Base-by-base conservation (phyloP, 2,113 vertebrate genomes). In the Indri indri region DNA sequence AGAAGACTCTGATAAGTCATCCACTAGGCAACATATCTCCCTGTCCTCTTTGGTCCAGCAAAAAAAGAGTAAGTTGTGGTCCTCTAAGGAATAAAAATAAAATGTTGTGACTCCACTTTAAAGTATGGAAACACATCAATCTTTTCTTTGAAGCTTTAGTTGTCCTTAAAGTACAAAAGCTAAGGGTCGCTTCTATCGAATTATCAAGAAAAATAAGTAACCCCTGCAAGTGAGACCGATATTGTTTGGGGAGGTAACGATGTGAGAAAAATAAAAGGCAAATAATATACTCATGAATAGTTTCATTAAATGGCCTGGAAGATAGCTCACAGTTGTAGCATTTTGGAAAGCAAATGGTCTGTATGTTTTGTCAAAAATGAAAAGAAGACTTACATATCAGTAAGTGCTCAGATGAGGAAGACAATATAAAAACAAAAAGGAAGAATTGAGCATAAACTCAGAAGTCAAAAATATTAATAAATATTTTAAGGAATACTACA, bases 61-160 rank as follows among this genome's bases (percentile, higher is more conserved):
- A 50, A 65, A 54, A 83, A 61, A 86, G 30, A 87, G n/a, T 11
- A 89, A 71, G 70, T 66, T 30, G 7, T 37, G 13, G 13, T 47
- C 16, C 34, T 47, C 42, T 50, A 54, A 90, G 86, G 23, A 66
- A 25, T 76, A 91, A 91, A 91, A 83, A 54, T 70, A 82, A 93
- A 88, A 88, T 83, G 7, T 42, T 87, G 14, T 91, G 40, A 92
- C 12, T 54, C 76, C 32, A 68, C 20, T 96, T 92, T 82, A 95
- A 76, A 81, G 68, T 61, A 80, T 25, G 63, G 30, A 88, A 89
- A 8, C 7, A 57, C 16, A 90, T 94, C 5, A 12, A 12, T 92
- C 68, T 81, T 92, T 87, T 84, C 16, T 91, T 88, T 77, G 57
- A 88, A 71, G 59, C 23, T 65, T 12, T 93, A 70, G 70, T 91